These are phyloP conservation scores for Nephrotoma flavescens DNA, from an alignment of 2,888 invertebrate species.

Conservation along the genomic window DNA sequence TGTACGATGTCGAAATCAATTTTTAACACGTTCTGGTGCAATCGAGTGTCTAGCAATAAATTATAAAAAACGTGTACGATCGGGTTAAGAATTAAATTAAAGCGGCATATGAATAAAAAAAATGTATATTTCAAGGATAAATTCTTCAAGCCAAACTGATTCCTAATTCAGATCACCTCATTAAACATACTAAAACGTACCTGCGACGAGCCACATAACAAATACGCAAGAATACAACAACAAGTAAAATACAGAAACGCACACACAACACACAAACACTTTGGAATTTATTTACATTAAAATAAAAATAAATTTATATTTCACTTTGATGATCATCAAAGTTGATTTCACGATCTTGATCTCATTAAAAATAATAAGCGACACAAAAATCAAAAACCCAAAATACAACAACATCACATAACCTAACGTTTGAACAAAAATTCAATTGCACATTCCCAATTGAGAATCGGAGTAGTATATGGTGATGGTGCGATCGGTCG, in stretches of 20 bases:
- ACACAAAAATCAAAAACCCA: neutral
- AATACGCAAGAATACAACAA: neutral
- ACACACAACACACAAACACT: neutral
- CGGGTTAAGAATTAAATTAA: neutral
- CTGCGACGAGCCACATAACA: neutral
- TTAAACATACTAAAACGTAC: neutral
- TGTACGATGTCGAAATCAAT: too few relatives aligned
- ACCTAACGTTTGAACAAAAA: neutral
- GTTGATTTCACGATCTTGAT: conserved; percentile 2
- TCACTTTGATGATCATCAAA: conserved; percentile 3
- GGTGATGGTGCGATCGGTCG: neutral
- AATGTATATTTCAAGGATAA: neutral
- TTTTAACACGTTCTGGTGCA: too few relatives aligned
- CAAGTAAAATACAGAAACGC: neutral
- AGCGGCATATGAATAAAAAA: neutral
- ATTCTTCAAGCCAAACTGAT: neutral
- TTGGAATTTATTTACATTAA: conserved; percentile 1
- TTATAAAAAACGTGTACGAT: neutral
- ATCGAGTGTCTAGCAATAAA: neutral
- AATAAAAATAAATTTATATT: neutral
- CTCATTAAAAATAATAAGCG: conserved; percentile 3
- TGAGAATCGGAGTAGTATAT: neutral
- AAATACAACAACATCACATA: neutral
- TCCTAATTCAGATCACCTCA: neutral
- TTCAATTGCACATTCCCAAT: neutral